Base-by-base conservation (phyloP, 2,113 vertebrate genomes). In the Gobiocypris rarus region DNA sequence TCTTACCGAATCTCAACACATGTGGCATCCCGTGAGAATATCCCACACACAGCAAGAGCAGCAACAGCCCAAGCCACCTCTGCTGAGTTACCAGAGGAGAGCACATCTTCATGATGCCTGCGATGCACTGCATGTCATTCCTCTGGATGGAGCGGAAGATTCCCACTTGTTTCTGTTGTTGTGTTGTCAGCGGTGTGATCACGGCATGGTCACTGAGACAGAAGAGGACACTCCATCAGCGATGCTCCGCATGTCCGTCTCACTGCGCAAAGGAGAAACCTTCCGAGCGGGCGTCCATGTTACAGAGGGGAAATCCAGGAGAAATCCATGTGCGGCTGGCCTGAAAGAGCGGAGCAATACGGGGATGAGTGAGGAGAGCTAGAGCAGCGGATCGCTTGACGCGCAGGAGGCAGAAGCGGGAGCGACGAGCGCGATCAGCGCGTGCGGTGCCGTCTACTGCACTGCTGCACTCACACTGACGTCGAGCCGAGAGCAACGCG, bases 1-100 rank as follows among this genome's bases (percentile, higher is more conserved):
- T 93, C 98, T 99, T 96, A 99, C 98, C 98, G 88, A 99, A 99
- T 96, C 98, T 96, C 91, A 99, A 87, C 70, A 99, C 98, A 93
- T 99, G 97, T 85, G 98, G 97, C 93, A 98, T 99, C 94, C 96
- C 97, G 90, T 95, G 95, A 90, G 95, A 96, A 94, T 95, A 96
- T 95, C 97, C 97, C 95, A 97, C 96, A 93, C 95, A 96, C 91
- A 95, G 93, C 88, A 97, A 93, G 81, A 96, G 96, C 93, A 98
- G 94, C 93, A 97, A 93, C 81, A 96, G 93, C 94, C 95, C 95
- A 93, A 96, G 73, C 73, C 73, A 94, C 94, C 97, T 94, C 93
- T 94, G 93, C 91, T 95, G 93, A 94, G 94, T 96, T 94, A 96
- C 92, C 93, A 95, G 86, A 90, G 86, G 92, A 92, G 92, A 94